A percentile compares a stretch with the other conserved stretches of the same genome.
phyloP scores from a whole-genome alignment of 1,140 invertebrate genomes.

The Gryllus bimaculatus region DNA sequence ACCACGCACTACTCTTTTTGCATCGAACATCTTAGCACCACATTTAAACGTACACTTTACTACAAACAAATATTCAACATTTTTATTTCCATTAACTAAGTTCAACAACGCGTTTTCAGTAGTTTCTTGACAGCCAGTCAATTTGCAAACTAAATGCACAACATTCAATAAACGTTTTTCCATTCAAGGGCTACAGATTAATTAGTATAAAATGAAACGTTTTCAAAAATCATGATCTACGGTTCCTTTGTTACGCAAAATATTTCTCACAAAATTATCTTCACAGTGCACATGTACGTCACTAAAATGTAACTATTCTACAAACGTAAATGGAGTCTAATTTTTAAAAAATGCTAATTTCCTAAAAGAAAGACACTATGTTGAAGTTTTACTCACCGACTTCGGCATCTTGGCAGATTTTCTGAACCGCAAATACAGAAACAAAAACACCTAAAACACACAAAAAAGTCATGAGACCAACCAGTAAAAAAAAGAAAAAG shows the following conservation, averaged over 20 bases:
- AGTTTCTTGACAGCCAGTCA: too few species aligned
- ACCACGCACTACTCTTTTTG: too few species aligned
- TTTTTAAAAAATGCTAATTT: not conserved
- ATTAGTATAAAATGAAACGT: not conserved
- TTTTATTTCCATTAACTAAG: too few species aligned
- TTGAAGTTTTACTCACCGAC: conserved; percentile 25
- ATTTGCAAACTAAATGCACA: too few species aligned
- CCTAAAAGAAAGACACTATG: not conserved
- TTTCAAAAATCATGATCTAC: not conserved
- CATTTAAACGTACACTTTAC: too few species aligned
- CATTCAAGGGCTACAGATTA: not conserved
- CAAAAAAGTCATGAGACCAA: too few species aligned
- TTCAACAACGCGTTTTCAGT: too few species aligned
- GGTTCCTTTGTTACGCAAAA: too few species aligned
- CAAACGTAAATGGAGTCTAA: not conserved
- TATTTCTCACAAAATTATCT: not conserved
- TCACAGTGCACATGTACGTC: not conserved
- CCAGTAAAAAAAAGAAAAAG: too few species aligned
- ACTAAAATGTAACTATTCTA: not conserved
- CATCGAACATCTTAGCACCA: too few species aligned
- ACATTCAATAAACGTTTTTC: too few species aligned
- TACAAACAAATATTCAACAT: too few species aligned
- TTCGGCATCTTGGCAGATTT: conserved; percentile 28
- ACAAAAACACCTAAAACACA: not conserved
- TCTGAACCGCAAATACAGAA: conserved; percentile 5